phyloP scores from a whole-genome alignment of 2,113 vertebrate genomes.

The Entelurus aequoreus region DNA sequence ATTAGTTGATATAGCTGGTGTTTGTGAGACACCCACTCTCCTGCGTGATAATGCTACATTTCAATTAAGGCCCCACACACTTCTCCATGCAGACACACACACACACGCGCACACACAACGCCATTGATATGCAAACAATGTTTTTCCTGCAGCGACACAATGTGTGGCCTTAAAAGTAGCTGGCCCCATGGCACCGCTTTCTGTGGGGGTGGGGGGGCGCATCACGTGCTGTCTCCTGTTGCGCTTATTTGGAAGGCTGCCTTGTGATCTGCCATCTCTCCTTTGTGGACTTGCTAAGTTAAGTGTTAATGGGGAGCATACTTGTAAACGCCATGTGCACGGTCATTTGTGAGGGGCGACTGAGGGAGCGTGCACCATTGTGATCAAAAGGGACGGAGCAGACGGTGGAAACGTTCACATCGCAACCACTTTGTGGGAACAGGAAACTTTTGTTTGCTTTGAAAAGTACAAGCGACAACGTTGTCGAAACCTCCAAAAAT shows the following conservation, averaged over 20 bases:
- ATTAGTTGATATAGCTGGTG: slow-evolving; percentile 17
- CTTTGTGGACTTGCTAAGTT: slow-evolving; percentile 53
- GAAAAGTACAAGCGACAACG: no score
- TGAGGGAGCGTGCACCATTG: slow-evolving; percentile 30
- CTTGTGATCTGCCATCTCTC: slow-evolving; percentile 58
- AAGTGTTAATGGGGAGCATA: slow-evolving; percentile 43
- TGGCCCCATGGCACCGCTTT: slow-evolving; percentile 36
- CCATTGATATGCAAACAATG: slow-evolving; percentile 68
- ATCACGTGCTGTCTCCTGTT: slow-evolving; percentile 62
- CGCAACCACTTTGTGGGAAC: background rate
- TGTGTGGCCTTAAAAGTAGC: slow-evolving; percentile 62
- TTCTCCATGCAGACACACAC: background rate
- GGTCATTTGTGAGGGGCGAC: slow-evolving; percentile 32
- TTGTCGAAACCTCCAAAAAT: no score
- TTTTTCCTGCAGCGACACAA: slow-evolving; percentile 65
- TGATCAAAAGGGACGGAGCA: slow-evolving; percentile 1
- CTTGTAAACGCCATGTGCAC: slow-evolving; percentile 38
- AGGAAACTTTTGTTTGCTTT: background rate
- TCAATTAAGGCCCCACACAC: slow-evolving; percentile 38
- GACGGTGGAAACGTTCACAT: no score
- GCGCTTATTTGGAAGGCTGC: slow-evolving; percentile 56
- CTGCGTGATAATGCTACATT: slow-evolving; percentile 44
- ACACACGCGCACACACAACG: slow-evolving; percentile 21
- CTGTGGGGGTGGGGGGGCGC: slow-evolving; percentile 39
- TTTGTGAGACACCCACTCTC: slow-evolving; percentile 3